Evolutionary conservation across 2,888 invertebrate genomes (phyloP), one percentile per base, ranked within the genome.

Genomic region (Noctua janthe): DNA sequence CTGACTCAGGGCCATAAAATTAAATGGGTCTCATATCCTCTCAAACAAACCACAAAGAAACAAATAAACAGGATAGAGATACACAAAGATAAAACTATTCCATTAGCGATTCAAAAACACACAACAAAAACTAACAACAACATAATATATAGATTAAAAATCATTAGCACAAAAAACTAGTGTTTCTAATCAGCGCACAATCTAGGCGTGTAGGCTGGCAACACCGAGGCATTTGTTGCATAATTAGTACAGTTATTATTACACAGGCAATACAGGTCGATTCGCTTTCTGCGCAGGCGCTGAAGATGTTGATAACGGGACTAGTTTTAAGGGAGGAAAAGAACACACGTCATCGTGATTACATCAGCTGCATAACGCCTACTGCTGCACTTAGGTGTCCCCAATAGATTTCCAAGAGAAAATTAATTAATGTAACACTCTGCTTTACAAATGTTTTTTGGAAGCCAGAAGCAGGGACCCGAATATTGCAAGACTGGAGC

Each of bases 181-280:
- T 88, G 88, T 85, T 84, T 70, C 88, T 82, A 82, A 88, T 86
- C 86, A 82, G 74, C 35, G 49, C 59, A 56, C 85, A 85, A 86
- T 85, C 88, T 86, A 81, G 75, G 51, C 81, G 88, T 81, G 85
- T 86, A 86, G 88, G 85, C 85, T 87, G 88, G 78, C 76, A 86
- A 85, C 78, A 85, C 74, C 29, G 72, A 79, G 77, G 76, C 67
- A 82, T 78, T 82, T 80, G 70, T 82, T 79, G 76, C 87, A 80
- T 82, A 88, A 88, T 88, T 78, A 78, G 79, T 79, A 74, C 79
- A 64, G 71, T 82, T 84, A 81, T 82, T 84, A 81, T 87, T 77
- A 80, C 71, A 79, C 73, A 78, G 77, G 85, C 80, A 73, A 80
- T 73, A 81, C 71, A 80, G 70, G 79, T 69, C 77, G 85, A 74